Percentiles rank a stretch among this genome's conserved stretches.
These are phyloP conservation scores for Gopherus flavomarginatus DNA, from an alignment of 2,113 vertebrate genomes.

Conservation along the genomic window DNA sequence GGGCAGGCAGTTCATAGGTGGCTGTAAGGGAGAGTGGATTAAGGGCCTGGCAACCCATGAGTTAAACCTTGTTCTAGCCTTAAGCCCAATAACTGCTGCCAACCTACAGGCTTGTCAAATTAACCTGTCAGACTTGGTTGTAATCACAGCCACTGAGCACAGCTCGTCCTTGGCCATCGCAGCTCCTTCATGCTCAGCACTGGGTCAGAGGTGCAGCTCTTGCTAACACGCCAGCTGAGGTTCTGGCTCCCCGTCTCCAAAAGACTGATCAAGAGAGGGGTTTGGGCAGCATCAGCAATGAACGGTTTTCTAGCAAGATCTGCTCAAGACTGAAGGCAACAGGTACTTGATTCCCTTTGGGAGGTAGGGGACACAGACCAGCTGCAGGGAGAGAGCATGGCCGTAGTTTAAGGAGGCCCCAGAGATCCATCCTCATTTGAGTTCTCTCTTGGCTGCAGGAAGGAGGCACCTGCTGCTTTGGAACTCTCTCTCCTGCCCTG, in stretches of 20 bases:
- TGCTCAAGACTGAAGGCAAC: background rate
- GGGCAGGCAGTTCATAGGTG: background rate
- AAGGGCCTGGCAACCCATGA: background rate
- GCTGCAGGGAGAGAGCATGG: background rate
- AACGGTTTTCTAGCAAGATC: background rate
- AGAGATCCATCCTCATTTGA: background rate
- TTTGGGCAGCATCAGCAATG: background rate
- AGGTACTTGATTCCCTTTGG: background rate
- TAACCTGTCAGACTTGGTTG: background rate
- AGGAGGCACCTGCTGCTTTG: no score
- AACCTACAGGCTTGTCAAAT: background rate
- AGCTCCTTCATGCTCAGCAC: no score
- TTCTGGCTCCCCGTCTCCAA: no score
- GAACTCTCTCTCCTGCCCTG: no score
- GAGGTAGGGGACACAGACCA: background rate
- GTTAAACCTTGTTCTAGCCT: background rate
- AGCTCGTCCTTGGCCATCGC: no score
- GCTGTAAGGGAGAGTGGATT: background rate
- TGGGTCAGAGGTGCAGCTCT: background rate
- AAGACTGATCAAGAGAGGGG: no score
- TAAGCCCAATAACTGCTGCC: background rate
- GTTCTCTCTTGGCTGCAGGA: no score
- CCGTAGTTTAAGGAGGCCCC: background rate
- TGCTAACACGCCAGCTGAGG: background rate
- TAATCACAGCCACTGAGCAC: background rate